phyloP scores from a whole-genome alignment of 1,140 invertebrate genomes.

The Trypoxylus dichotomus region DNA sequence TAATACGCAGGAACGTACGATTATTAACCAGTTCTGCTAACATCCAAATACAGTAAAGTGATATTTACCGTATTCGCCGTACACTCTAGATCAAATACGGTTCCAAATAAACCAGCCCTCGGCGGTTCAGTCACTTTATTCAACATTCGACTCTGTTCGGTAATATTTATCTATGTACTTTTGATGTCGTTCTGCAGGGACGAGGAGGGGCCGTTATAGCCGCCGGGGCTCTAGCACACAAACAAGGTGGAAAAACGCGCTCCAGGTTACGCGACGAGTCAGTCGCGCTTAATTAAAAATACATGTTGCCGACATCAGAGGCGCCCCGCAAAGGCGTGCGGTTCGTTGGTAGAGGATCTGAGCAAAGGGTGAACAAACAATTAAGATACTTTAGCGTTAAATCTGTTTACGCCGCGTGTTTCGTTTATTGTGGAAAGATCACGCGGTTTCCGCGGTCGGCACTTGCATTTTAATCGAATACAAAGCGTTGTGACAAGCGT shows the following conservation, averaged over 20 bases:
- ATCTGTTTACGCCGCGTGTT: conserved; percentile 15
- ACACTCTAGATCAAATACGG: not conserved
- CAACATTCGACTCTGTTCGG: not conserved
- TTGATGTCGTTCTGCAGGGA: not conserved
- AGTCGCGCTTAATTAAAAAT: conserved; percentile 19
- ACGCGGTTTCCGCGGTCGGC: not conserved
- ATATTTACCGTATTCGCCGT: not conserved
- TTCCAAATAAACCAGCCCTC: not conserved
- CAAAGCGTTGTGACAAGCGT: not conserved
- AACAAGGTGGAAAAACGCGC: too few relatives aligned
- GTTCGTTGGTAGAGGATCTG: not conserved
- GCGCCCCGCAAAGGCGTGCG: not conserved
- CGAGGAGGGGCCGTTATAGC: not conserved
- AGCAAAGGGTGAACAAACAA: conserved; percentile 11
- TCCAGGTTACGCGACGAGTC: not conserved
- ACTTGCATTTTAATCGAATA: not conserved
- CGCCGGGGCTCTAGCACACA: not conserved
- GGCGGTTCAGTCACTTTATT: not conserved
- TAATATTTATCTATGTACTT: not conserved
- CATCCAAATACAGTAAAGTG: not conserved
- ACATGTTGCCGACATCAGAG: not conserved
- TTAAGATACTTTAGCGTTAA: conserved; percentile 23
- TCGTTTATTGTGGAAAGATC: conserved; percentile 7
- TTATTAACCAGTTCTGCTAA: not conserved
- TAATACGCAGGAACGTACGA: not conserved